These are phyloP conservation scores for Amphimedon queenslandica DNA, from an alignment of 37 sponge, comb jelly and placozoan genomes.

Conservation along the genomic window DNA sequence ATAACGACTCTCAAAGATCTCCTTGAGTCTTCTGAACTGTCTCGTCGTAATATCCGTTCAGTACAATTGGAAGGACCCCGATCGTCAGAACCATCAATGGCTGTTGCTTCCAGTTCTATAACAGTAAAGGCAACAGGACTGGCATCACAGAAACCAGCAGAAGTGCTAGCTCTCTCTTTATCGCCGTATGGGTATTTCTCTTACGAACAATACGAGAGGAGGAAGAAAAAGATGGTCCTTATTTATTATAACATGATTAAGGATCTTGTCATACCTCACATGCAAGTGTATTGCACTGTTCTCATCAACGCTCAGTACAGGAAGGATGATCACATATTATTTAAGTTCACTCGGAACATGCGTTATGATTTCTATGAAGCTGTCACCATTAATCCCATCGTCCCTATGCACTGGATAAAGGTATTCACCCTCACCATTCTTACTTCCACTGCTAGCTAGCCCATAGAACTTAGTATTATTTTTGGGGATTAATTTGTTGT, in stretches of 20 bases:
- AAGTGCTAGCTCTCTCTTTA: not conserved
- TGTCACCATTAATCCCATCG: not conserved
- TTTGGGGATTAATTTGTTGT: no score
- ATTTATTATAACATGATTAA: not conserved
- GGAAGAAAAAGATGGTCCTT: not conserved
- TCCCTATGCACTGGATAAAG: slow-evolving; percentile 2
- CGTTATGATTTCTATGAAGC: slow-evolving; percentile 1
- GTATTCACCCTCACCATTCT: no score
- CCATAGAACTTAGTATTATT: no score
- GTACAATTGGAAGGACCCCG: no score
- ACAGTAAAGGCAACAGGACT: no score
- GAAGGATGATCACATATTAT: not conserved
- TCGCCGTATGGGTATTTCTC: no score
- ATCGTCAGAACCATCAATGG: no score
- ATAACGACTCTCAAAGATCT: no score
- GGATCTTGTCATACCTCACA: not conserved
- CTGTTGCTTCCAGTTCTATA: no score
- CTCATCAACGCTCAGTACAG: not conserved
- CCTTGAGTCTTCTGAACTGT: no score
- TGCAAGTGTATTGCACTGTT: not conserved
- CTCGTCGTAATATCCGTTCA: no score
- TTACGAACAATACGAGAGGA: not conserved
- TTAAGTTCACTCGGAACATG: not conserved
- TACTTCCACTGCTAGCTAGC: no score
- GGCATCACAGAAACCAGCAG: not conserved